Evolutionary conservation across 2,113 vertebrate species (phyloP).

Genomic region (Poicephalus meyeri): DNA sequence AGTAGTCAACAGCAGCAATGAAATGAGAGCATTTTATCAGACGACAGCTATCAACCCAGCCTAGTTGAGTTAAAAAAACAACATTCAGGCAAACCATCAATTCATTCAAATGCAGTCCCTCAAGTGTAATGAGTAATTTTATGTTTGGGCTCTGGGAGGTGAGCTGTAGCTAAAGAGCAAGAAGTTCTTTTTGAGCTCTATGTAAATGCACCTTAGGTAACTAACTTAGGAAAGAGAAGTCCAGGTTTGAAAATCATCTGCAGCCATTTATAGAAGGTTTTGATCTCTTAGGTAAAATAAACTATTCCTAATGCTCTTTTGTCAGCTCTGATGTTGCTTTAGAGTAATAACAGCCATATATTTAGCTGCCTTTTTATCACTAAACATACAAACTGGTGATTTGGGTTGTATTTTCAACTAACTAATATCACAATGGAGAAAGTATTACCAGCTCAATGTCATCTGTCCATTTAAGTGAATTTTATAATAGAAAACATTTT

Average conservation of each 20-base stretch:
- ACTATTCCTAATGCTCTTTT: background rate
- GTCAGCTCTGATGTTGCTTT: background rate
- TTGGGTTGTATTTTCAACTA: background rate
- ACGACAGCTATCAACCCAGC: background rate
- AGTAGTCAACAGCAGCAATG: background rate
- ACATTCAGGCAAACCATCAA: background rate
- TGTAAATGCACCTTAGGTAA: background rate
- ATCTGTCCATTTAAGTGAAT: background rate
- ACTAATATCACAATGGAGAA: background rate
- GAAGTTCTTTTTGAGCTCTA: background rate
- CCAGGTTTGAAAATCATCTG: background rate
- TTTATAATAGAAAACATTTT: background rate
- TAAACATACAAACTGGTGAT: background rate
- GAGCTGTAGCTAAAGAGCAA: background rate
- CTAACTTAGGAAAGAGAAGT: background rate
- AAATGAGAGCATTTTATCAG: background rate
- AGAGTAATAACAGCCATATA: background rate
- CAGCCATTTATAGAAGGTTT: background rate
- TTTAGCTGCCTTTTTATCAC: background rate
- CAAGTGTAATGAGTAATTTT: background rate
- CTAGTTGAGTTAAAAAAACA: background rate
- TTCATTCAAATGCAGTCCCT: background rate
- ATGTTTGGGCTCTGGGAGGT: background rate
- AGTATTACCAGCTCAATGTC: background rate
- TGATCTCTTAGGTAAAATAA: background rate